Conservation (phyloP, 2,113 vertebrate species). For the Pyxicephalus adspersus region DNA sequence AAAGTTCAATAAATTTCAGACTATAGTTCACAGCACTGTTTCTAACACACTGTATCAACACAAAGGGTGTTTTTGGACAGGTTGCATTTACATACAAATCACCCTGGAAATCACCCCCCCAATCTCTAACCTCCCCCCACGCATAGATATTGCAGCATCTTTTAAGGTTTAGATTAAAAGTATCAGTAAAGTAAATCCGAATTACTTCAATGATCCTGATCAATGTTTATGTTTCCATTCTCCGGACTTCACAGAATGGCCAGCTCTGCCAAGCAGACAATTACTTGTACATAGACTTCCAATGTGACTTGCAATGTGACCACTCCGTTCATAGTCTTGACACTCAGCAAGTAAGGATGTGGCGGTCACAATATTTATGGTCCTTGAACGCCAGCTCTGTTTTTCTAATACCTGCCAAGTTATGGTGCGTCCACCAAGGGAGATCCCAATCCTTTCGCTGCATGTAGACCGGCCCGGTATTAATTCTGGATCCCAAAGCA, state of each 20-base stretch:
- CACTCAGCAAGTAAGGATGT: not conserved
- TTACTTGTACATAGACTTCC: not conserved
- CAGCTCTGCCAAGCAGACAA: not conserved
- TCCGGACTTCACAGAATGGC: not conserved
- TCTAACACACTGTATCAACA: no score
- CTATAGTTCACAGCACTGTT: no score
- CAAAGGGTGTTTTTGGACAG: no score
- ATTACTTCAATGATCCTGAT: no score
- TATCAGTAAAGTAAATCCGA: no score
- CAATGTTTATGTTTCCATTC: not conserved
- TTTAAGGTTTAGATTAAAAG: no score
- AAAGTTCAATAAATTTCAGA: no score
- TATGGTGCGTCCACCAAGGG: not conserved
- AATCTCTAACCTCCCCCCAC: no score
- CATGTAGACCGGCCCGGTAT: not conserved
- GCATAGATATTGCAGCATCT: no score
- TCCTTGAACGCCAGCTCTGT: constrained; percentile 7
- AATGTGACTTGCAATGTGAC: not conserved
- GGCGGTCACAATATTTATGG: not conserved
- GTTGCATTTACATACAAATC: no score
- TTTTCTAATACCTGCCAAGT: constrained; percentile 18
- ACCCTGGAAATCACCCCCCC: no score
- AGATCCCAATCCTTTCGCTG: not conserved
- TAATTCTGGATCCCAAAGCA: not conserved
- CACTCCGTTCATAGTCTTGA: not conserved